Evolutionary conservation across 2,888 invertebrate genomes (phyloP).

Genomic region (Helicoverpa assulta): DNA sequence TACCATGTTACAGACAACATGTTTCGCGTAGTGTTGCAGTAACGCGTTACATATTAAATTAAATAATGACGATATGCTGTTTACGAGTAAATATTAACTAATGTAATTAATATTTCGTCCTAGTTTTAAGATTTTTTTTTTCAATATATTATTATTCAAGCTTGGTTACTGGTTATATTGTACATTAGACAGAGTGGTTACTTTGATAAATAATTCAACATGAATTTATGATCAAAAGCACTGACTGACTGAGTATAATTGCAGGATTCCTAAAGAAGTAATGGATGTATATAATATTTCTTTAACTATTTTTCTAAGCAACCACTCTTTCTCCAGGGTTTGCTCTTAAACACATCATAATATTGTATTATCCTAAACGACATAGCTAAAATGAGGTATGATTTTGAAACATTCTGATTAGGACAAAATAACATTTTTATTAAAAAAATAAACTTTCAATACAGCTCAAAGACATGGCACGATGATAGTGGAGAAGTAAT

Average conservation of each 20-base stretch:
- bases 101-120: conserved; percentile 55
- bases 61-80: conserved; percentile 74
- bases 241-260: too few relatives aligned
- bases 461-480: conserved; percentile 63
- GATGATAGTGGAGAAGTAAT: conserved; percentile 42
- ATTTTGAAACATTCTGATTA: conserved; percentile 31
- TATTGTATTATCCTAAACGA: conserved; percentile 55
- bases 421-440: conserved; percentile 34
- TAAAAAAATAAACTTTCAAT: conserved; percentile 45
- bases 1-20: background rate
- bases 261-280: too few relatives aligned
- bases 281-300: too few relatives aligned
- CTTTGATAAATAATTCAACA: conserved; percentile 36
- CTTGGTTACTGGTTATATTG: conserved; percentile 66
- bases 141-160: conserved; percentile 58
- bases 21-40: conserved; percentile 20
- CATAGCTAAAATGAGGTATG: conserved; percentile 53
- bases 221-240: background rate
- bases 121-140: conserved; percentile 61
- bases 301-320: conserved; percentile 30
- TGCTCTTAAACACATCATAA: conserved; percentile 41
- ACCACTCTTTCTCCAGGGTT: conserved; percentile 46
- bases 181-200: conserved; percentile 52
- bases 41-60: conserved; percentile 13
- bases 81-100: conserved; percentile 63